Evolutionary conservation across 2,797 vertebrate genomes (phyloP).

Genomic region (Gymnocypris eckloni): DNA sequence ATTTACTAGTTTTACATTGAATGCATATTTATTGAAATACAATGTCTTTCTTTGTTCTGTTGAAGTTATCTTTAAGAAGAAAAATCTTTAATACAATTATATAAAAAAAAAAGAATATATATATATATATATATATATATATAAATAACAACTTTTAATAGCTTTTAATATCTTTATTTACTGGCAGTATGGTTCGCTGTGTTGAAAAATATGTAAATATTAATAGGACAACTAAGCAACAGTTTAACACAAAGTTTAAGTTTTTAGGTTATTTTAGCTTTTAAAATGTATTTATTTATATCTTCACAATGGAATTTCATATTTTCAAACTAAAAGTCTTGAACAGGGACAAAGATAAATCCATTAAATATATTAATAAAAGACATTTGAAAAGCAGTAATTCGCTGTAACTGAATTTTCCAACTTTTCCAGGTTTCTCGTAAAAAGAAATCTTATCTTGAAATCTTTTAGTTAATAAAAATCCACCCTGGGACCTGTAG

Average conservation of each 20-base stretch:
- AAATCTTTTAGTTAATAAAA: background rate
- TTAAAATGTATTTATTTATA: background rate
- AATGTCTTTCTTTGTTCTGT: background rate
- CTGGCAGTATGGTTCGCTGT: no score
- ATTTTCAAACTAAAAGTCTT: background rate
- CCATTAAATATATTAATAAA: background rate
- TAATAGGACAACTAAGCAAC: no score
- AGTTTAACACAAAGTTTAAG: no score
- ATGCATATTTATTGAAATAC: background rate
- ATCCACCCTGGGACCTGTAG: background rate
- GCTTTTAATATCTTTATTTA: no score
- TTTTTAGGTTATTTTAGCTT: background rate
- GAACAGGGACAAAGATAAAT: background rate
- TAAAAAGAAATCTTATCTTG: background rate
- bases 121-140: no score
- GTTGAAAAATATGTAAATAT: no score
- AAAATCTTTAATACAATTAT: no score
- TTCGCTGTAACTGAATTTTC: background rate
- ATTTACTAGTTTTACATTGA: background rate
- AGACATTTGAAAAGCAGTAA: background rate
- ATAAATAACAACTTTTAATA: no score
- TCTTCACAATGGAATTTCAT: background rate
- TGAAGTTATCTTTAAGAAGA: background rate
- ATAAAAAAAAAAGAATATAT: no score
- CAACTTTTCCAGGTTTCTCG: background rate